A percentile compares a stretch with the other conserved stretches of the same genome.
Evolutionary conservation across 1,140 invertebrate species (phyloP).

Genomic region (Tachypleus tridentatus): DNA sequence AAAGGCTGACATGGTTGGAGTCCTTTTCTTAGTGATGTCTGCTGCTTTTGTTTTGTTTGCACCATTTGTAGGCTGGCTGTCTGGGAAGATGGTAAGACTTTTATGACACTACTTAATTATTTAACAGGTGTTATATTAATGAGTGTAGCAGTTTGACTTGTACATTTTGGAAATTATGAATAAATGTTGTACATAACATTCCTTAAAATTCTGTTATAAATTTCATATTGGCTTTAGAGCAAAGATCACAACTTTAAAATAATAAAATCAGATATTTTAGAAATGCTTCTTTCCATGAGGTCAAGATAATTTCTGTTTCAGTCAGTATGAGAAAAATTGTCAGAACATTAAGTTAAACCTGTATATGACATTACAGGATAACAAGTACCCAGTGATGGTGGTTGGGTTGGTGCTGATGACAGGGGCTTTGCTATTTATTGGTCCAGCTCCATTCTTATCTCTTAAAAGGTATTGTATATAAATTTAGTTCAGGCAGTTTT

Average conservation of each 20-base stretch:
- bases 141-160: too few species aligned
- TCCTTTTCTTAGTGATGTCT: constrained; percentile 58
- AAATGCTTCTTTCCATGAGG: too few species aligned
- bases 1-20: constrained; percentile 49
- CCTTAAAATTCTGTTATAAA: too few species aligned
- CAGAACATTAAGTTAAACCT: too few species aligned
- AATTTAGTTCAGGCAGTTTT: too few species aligned
- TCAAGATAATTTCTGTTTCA: too few species aligned
- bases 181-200: not conserved
- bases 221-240: too few species aligned
- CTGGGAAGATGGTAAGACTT: constrained; percentile 45
- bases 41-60: constrained; percentile 56
- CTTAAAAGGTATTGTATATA: constrained; percentile 27
- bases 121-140: not conserved
- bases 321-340: too few species aligned
- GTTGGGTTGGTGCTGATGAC: constrained; percentile 48
- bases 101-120: not conserved
- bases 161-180: not conserved
- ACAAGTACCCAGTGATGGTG: constrained; percentile 45
- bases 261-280: too few species aligned
- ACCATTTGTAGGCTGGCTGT: constrained; percentile 56
- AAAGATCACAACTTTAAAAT: too few species aligned
- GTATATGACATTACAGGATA: constrained; percentile 10
- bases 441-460: constrained; percentile 50
- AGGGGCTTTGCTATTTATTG: constrained; percentile 48